phyloP scores from a whole-genome alignment of 2,113 vertebrate genomes.

The Agapornis roseicollis region DNA sequence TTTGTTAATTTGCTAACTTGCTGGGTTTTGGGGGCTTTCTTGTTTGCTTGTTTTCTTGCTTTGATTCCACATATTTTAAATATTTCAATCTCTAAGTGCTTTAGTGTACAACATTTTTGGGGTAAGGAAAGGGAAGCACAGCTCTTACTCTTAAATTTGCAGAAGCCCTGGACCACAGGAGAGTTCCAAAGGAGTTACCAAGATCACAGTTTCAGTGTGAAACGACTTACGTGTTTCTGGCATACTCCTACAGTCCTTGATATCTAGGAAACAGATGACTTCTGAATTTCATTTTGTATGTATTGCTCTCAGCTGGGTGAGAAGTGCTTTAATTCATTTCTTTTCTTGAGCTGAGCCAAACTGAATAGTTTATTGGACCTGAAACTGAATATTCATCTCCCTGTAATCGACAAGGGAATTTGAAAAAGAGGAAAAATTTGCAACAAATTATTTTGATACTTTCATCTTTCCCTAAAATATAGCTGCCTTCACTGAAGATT shows the following conservation, averaged over 20 bases:
- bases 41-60: neutral
- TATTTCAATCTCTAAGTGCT: neutral
- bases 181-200: neutral
- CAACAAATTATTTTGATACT: neutral
- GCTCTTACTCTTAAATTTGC: neutral
- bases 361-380: neutral
- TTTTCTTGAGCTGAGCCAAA: neutral
- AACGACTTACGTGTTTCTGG: neutral
- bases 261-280: neutral
- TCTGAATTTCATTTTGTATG: neutral
- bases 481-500: neutral
- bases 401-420: neutral
- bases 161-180: neutral
- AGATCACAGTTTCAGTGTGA: neutral
- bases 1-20: neutral
- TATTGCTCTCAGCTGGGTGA: neutral
- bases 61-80: neutral
- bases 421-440: neutral
- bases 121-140: neutral
- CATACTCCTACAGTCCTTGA: neutral
- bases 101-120: neutral
- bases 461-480: neutral
- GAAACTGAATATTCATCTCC: neutral
- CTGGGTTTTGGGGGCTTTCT: neutral
- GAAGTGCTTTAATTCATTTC: neutral